Percentiles rank a stretch among this genome's conserved stretches.
Conservation (phyloP, 1,140 invertebrate genomes). For the Pseudomyrmex pallidus region DNA sequence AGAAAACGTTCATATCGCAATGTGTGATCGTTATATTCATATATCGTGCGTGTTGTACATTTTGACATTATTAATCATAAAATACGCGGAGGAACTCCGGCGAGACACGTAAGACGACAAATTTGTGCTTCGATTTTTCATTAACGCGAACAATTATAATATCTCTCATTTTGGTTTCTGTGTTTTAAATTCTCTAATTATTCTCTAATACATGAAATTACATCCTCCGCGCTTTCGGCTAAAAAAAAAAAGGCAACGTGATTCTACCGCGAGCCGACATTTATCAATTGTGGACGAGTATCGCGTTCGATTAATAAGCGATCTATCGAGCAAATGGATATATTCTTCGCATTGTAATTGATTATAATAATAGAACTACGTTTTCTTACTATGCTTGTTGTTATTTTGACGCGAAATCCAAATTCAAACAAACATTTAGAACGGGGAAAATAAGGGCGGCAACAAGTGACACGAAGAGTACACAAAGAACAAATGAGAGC, state of each 20-base stretch:
- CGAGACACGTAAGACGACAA: too few species aligned
- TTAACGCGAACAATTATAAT: not conserved
- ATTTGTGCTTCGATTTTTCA: not conserved
- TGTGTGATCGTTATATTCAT: not conserved
- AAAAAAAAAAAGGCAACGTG: not conserved
- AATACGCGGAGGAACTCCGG: too few species aligned
- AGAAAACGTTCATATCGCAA: not conserved
- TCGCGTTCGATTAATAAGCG: constrained; percentile 52
- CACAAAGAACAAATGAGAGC: not conserved
- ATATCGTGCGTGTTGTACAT: not conserved
- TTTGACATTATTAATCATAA: not conserved
- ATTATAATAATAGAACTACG: not conserved
- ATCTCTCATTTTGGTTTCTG: too few species aligned
- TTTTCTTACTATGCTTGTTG: too few species aligned
- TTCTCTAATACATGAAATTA: constrained; percentile 6
- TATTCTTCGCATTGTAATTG: not conserved
- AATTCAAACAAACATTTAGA: not conserved
- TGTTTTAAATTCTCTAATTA: too few species aligned
- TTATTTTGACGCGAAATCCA: not conserved
- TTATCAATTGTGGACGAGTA: not conserved
- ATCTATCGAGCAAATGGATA: constrained; percentile 4
- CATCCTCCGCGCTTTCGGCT: not conserved
- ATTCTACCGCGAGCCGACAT: constrained; percentile 28
- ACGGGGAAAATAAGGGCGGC: not conserved
- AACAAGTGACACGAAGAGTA: constrained; percentile 32